Base-by-base conservation (phyloP, 64 coral and sea anemone species). In the Trachythela sp. region DNA sequence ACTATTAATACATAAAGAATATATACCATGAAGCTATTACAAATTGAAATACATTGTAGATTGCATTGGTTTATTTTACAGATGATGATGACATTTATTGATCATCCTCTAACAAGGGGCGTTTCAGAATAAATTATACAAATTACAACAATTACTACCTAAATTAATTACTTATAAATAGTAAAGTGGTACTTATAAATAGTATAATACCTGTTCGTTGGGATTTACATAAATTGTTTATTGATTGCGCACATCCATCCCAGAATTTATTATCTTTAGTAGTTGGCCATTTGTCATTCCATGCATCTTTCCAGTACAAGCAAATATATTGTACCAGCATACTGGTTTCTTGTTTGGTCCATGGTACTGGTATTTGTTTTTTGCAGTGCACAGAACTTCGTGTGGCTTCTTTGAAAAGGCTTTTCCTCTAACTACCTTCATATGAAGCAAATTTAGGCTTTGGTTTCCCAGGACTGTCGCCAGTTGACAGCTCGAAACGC, bases 241-340 rank as follows among this genome's bases (percentile, higher is more conserved):
- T 40, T 2, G 75, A n/a, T 37, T 80, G 32, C 3, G 75, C 75
- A 40, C 75, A 80, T 35, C 75, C 75, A 15, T 80, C 37, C 75
- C 75, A 80, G 8, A 80, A 80, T 36, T 0, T 22, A 15, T 35
- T 80, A 80, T 80, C 75, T 80, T 80, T 64, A 1, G 56, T 64
- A 24, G 56, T 64, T n/a, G 56, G 56, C 56, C 56, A 64, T 64
- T 80, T 80, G 75, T 80, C 37, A 29, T 40, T 37, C 37, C 32
- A 80, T 80, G 75, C 75, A 37, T 80, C 75, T 17, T 80, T 80
- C 75, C 75, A 80, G 20, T 37, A 80, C 75, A 80, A 37, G 34
- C 75, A 80, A 15, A 80, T 80, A 80, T 80, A 35, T 37, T 80
- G 75, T 13, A 80, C 34, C 9, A 80, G 75, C 14, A 40, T 40